phyloP scores from a whole-genome alignment of 2,888 invertebrate genomes.

The Cepaea hortensis region DNA sequence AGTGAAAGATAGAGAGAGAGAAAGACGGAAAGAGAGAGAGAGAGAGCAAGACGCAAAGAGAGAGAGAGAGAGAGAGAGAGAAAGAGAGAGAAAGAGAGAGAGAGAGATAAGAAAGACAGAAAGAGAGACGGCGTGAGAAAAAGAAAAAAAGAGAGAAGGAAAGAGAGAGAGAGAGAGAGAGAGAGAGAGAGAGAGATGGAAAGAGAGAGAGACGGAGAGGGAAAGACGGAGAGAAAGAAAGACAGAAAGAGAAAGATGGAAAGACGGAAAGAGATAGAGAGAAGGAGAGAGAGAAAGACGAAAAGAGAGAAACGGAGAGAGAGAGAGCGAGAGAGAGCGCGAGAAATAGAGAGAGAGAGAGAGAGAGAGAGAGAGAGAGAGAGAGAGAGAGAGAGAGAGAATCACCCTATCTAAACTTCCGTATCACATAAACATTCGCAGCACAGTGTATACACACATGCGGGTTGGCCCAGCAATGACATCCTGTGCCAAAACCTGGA shows the following conservation, averaged over 20 bases:
- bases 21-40: not conserved
- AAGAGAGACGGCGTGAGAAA: not conserved
- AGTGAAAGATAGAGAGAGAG: not conserved
- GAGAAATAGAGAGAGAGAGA: not conserved
- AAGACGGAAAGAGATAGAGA: no score
- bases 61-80: not conserved
- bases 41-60: no score
- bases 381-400: constrained; percentile 9
- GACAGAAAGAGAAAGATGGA: not conserved
- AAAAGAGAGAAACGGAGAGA: no score
- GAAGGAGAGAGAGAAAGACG: no score
- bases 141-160: not conserved
- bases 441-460: no score
- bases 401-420: no score
- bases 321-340: not conserved
- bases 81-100: not conserved
- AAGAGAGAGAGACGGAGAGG: not conserved
- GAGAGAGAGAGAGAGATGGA: not conserved
- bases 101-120: not conserved
- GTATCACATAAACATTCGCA: no score
- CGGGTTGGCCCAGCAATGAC: no score
- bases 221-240: not conserved
- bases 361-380: not conserved
- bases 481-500: no score
- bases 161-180: not conserved